Conservation (phyloP, 2,113 vertebrate genomes). For the Amblyornis subalaris region DNA sequence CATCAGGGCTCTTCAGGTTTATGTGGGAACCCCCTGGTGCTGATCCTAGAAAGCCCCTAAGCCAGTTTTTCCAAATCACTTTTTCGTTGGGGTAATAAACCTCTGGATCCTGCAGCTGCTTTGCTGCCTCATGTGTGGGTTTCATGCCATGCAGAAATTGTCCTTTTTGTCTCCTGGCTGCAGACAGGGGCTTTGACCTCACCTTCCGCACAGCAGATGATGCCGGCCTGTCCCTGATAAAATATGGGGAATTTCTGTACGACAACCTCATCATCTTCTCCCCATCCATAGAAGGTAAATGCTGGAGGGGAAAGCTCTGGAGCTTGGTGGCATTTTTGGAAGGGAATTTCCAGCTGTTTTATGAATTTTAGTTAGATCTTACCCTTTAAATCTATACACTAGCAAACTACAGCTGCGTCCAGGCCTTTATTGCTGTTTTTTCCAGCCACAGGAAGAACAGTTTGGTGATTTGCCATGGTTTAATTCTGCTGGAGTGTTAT, state of each 20-base stretch:
- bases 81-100: background rate
- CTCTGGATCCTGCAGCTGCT: background rate
- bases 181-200: conserved; percentile 92
- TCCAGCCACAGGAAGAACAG: fast-evolving
- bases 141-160: fast-evolving
- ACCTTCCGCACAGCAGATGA: conserved; percentile 92
- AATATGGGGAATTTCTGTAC: conserved; percentile 94
- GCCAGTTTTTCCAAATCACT: background rate
- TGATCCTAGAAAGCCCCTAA: background rate
- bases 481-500: fast-evolving
- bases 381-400: fast-evolving
- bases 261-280: conserved; percentile 94
- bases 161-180: background rate
- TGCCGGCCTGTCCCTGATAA: conserved; percentile 89
- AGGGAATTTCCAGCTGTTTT: background rate
- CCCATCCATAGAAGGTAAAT: conserved; percentile 91
- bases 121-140: fast-evolving
- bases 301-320: fast-evolving
- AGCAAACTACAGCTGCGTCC: background rate
- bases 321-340: background rate
- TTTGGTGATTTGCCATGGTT: fast-evolving
- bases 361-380: background rate
- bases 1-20: background rate
- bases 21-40: background rate
- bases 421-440: background rate